Evolutionary conservation across 2,888 invertebrate species (phyloP), one percentile per base, ranked within the genome.

Genomic region (Pterostichus niger): DNA sequence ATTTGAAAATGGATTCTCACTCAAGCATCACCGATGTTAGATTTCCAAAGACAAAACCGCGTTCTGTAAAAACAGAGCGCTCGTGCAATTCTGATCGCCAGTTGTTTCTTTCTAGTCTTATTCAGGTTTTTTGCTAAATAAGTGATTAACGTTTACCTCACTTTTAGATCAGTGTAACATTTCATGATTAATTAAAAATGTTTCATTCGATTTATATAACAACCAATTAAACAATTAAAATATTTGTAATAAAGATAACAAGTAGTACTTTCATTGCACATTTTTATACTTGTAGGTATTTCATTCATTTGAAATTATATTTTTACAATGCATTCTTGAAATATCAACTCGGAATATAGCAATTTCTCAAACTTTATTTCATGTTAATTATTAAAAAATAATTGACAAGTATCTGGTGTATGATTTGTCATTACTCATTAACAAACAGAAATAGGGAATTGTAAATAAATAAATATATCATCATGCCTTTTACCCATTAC

Each of bases 31-130:
- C 68, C 68, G 68, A 46, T 71, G 68, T 17, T 44, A 71, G 44
- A 71, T 71, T 71, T 71, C 68, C 68, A 71, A 71, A 71, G 17
- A 71, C 44, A 71, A 71, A 71, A 71, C 68, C 44, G 15, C 68
- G 15, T 10, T n/a, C 10, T 6, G 15, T 13, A 64, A 64, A 71
- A 71, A 71, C 15, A 44, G 15, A 44, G 15, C 68, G 68, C 13
- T 71, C 40, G 46, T 56, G 56, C 56, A 40, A 35, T 15, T 33
- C 13, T 6, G 64, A 59, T 33, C 33, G 33, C 64, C 35, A 49
- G 49, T 49, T 11, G 17, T 40, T 24, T 24, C 24, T 24, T 24
- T 71, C 68, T 71, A 44, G 11, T 52, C 44, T 44, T 44, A 71
- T 71, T 71, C 68, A 15, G 9, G 44, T 71, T 71, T 71, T 71